Evolutionary conservation across 92 coral and sea anemone genomes (phyloP).

Genomic region (Siderastrea siderea): DNA sequence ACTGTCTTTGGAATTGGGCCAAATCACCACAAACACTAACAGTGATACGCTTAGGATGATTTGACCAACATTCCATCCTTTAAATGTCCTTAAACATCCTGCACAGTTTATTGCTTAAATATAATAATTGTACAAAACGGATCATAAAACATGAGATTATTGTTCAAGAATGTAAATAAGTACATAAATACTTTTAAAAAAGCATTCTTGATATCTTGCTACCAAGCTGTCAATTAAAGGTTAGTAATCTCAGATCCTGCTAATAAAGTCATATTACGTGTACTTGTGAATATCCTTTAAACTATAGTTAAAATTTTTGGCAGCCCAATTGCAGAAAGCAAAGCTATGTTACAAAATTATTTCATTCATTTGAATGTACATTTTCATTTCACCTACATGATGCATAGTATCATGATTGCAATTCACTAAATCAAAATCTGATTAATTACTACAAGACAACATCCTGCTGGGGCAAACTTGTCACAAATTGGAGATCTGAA

Average conservation of each 20-base stretch:
- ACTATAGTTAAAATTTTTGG: neutral
- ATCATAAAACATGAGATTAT: neutral
- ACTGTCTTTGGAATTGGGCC: neutral
- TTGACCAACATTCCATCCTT: neutral
- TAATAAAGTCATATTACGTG: neutral
- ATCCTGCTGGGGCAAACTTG: slow-evolving; percentile 4
- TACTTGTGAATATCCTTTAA: neutral
- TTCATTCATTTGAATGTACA: slow-evolving; percentile 46
- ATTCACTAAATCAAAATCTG: slow-evolving; percentile 5
- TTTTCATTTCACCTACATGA: slow-evolving; percentile 13
- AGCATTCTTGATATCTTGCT: neutral
- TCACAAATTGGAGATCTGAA: slow-evolving; percentile 5
- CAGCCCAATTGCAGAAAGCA: neutral
- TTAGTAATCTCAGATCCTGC: neutral
- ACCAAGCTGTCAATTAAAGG: neutral
- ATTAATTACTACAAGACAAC: neutral
- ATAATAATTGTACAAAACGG: neutral
- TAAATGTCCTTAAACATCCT: neutral
- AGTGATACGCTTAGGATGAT: neutral
- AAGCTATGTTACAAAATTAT: neutral
- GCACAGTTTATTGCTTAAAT: slow-evolving; percentile 8
- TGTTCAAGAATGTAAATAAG: neutral
- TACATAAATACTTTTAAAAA: neutral
- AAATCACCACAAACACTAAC: no score
- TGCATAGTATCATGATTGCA: neutral